Conservation (phyloP, 2,113 vertebrate genomes). For the Bolborhynchus lineola region DNA sequence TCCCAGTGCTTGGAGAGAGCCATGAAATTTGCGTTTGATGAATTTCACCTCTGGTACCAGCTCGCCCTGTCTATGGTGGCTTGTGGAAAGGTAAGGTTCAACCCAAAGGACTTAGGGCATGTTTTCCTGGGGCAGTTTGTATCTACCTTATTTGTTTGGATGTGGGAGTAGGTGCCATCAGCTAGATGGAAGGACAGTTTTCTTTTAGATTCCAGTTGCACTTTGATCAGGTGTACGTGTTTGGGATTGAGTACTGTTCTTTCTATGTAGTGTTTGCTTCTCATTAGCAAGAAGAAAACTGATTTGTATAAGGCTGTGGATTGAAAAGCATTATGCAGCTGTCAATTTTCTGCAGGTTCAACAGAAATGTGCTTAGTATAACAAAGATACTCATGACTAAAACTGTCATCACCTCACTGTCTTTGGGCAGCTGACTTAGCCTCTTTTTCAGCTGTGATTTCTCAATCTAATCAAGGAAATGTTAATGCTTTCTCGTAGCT, state of each 20-base stretch:
- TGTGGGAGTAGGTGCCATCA: neutral
- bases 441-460: neutral
- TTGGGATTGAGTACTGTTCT: neutral
- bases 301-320: neutral
- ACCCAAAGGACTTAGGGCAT: neutral
- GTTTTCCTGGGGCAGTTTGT: neutral
- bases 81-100: conserved; percentile 90
- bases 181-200: neutral
- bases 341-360: neutral
- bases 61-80: conserved; percentile 95
- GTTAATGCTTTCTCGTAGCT: neutral
- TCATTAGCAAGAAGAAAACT: neutral
- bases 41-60: conserved; percentile 98
- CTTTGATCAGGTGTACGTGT: neutral
- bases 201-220: neutral
- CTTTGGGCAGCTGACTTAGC: neutral
- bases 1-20: conserved; percentile 93
- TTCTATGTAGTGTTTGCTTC: neutral
- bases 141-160: neutral
- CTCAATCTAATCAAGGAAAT: neutral
- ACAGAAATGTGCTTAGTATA: neutral
- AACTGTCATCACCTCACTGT: neutral
- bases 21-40: conserved; percentile 95
- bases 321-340: neutral
- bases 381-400: neutral